Conservation (phyloP, 2,888 invertebrate species). For the Idaea straminata region DNA sequence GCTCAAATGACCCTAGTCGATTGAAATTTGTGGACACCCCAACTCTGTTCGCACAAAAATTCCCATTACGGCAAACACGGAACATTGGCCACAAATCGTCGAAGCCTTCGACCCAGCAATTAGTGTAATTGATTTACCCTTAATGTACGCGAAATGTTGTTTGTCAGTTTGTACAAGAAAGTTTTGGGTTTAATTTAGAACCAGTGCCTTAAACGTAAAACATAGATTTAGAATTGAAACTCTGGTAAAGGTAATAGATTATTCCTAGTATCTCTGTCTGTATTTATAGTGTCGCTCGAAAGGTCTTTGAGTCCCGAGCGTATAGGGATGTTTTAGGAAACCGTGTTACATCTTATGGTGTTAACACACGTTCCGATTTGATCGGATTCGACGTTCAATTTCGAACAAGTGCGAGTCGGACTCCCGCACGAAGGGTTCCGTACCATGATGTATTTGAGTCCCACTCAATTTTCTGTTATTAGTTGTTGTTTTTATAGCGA, state of each 20-base stretch:
- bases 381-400: no score
- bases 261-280: not conserved
- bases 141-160: constrained; percentile 32
- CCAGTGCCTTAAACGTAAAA: constrained; percentile 10
- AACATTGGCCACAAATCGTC: constrained; percentile 22
- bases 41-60: not conserved
- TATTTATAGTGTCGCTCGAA: no score
- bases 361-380: no score
- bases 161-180: constrained; percentile 35
- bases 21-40: not conserved
- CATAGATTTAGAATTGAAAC: constrained; percentile 13
- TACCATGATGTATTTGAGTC: no score
- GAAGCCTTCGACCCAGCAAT: constrained; percentile 28
- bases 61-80: not conserved
- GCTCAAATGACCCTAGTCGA: not conserved
- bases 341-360: no score
- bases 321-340: no score
- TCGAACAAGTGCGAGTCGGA: no score
- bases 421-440: no score
- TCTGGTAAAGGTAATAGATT: constrained; percentile 2
- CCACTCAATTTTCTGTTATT: no score
- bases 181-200: constrained; percentile 26
- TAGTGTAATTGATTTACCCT: constrained; percentile 38
- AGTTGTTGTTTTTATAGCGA: no score
- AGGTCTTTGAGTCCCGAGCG: no score